Evolutionary conservation across 1,140 invertebrate species (phyloP), one percentile per base, ranked within the genome.

Genomic region (Zaprionus inermis): DNA sequence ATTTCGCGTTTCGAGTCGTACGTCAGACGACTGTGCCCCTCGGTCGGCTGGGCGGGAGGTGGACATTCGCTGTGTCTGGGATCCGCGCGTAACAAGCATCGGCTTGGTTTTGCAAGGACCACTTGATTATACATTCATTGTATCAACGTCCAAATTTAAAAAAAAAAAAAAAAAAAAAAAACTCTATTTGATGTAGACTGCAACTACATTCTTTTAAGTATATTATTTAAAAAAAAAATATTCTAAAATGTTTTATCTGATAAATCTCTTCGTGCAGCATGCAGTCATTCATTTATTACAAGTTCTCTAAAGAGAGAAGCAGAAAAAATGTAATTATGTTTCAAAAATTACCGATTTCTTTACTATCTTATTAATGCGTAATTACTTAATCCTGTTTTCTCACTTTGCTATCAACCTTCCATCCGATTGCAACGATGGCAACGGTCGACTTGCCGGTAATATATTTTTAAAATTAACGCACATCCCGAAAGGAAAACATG

Each of bases 401-500:
- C n/a, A 2, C 5, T 7, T 44, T 44, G 38, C 9, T 44, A 44
- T 41, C 38, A 41, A n/a, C 14, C 6, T 7, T 3, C n/a, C n/a
- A n/a, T 44, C n/a, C n/a, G 38, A 44, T 49, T 49, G 18, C 44
- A 49, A 16, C 36, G 34, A 36, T 46, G 38, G 44, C 44, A 44
- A 14, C 36, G 24, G 22, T 55, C 34, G 22, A 32, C 36, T 34
- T 12, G 32, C 36, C 24, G 41, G 34, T 34, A 55, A 72, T 44
- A 60, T 24, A 71, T 59, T 69, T 69, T 73, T 72, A 57, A 79
- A 65, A 60, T 74, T 56, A 85, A 78, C 46, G 57, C 74, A 69
- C 56, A 66, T 70, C 36, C 67, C 32, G 16, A 74, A 72, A 81
- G 30, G 55, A 65, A 79, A 84, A 89, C 83, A 88, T 89, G 83